A percentile compares a stretch with the other conserved stretches of the same genome.
phyloP scores from a whole-genome alignment of 1,140 invertebrate species.

The Zaprionus ghesquierei region DNA sequence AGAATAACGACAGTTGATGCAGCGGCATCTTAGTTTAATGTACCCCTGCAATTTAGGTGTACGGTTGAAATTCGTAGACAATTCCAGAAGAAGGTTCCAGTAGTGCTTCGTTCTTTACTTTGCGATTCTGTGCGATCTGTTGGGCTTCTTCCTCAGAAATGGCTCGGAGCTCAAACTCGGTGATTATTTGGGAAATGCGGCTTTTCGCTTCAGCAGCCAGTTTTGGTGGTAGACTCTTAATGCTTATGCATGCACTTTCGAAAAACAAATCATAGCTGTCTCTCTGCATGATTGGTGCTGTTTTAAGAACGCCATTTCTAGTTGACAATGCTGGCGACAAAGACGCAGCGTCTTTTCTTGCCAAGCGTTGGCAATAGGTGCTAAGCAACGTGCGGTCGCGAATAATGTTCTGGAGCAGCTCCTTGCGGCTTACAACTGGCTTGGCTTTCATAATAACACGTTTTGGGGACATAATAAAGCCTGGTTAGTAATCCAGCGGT shows the following conservation, averaged over 20 bases:
- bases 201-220: conserved; percentile 68
- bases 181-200: conserved; percentile 67
- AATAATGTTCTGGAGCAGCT: conserved; percentile 40
- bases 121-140: not conserved
- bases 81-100: conserved; percentile 21
- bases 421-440: conserved; percentile 18
- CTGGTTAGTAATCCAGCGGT: not conserved
- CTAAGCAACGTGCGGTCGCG: conserved; percentile 33
- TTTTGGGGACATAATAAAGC: conserved; percentile 2
- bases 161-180: conserved; percentile 72
- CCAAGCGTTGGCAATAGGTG: conserved; percentile 29
- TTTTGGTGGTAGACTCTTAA: conserved; percentile 67
- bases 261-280: conserved; percentile 73
- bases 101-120: conserved; percentile 1
- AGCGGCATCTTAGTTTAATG: conserved; percentile 23
- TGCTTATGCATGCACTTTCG: conserved; percentile 66
- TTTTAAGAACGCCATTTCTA: not conserved
- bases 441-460: not conserved
- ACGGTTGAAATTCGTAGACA: conserved; percentile 54
- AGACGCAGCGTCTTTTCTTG: not conserved
- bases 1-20: conserved; percentile 22
- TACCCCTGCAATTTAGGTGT: not conserved
- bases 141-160: conserved; percentile 44
- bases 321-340: not conserved
- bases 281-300: conserved; percentile 11